Base-by-base conservation (phyloP, 2,797 vertebrate genomes). In the Microcaecilia unicolor region DNA sequence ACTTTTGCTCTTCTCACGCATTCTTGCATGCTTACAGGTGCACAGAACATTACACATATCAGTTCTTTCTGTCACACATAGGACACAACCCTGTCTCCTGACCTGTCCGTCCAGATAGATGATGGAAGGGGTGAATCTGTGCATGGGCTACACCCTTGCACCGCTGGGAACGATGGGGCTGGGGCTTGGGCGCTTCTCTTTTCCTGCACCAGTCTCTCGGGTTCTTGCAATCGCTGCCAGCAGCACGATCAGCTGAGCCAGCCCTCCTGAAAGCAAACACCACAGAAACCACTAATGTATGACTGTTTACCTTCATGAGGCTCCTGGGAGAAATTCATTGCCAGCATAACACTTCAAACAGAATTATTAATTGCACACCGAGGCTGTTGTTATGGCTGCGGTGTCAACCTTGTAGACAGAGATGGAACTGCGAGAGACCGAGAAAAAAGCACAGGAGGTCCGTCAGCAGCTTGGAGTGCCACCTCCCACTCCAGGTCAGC, bases 301-400 rank as follows among this genome's bases (percentile, higher is more conserved):
- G 6, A 4, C 2, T 3, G 51, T 31, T 59, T 27, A 22, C 37
- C 40, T 14, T 45, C 32, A 56, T 0, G 37, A 50, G 59, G n/a
- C 71, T 37, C 37, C 1, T 0, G 47, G 62, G 71, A 64, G 19
- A 15, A 28, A 23, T 30, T 9, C 15, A 21, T 24, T 23, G 37
- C 41, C 37, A 55, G 53, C 15, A 2, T 13, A 39, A 45, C 41
- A 27, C 53, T 3, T 37, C n/a, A 22, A 43, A 44, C 41, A 4
- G 18, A 7, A 15, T 4, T 18, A 70, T 72, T 9, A 50, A 70
- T 37, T 13, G 0, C 26, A 2, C 1, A 9, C 26, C 2, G 2
- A 6, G 25, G 15, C 10, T 3, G 31, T 38, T 0, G 21, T 16
- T 4, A 13, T 10, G 26, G 30, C 18, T 4, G 4, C 34, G 5